Percentiles rank a stretch among this genome's conserved stretches.
These are phyloP conservation scores for Echinarachnius parma DNA, from an alignment of 53 echinoderm and acorn worm species.

Conservation along the genomic window DNA sequence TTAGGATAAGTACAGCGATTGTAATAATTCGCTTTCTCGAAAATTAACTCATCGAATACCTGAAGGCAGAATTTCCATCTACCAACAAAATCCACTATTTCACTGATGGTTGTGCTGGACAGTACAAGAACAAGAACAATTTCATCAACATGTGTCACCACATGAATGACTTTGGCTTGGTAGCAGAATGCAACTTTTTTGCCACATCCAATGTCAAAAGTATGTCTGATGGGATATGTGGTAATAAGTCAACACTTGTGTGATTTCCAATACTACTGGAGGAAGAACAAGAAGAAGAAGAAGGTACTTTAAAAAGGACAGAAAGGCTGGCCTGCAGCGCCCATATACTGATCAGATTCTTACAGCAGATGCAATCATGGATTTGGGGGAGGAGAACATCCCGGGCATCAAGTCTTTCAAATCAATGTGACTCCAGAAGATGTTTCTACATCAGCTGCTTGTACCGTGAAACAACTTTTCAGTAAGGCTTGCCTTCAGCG, in stretches of 20 bases:
- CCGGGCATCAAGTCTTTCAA: no score
- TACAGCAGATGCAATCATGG: constrained; percentile 37
- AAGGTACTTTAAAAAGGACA: no score
- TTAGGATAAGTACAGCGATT: no score
- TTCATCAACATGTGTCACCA: constrained; percentile 44
- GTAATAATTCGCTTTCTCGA: constrained; percentile 48
- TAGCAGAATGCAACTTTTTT: constrained; percentile 56
- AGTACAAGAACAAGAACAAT: constrained; percentile 58
- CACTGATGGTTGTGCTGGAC: constrained; percentile 58
- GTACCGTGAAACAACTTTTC: no score
- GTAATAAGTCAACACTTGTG: no score
- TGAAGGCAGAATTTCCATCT: constrained; percentile 22
- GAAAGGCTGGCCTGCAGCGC: constrained; percentile 49
- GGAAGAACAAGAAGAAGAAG: no score
- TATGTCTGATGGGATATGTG: constrained; percentile 64
- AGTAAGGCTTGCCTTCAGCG: no score
- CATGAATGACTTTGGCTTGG: constrained; percentile 47
- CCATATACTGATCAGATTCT: constrained; percentile 49
- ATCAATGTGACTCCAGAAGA: no score
- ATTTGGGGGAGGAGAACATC: constrained; percentile 50
- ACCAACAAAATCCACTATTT: constrained; percentile 42
- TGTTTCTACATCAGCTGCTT: no score
- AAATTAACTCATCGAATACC: constrained; percentile 8
- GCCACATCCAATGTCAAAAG: constrained; percentile 63
- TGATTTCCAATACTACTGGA: no score